These are phyloP conservation scores for Festucalex cinctus DNA, from an alignment of 2,113 vertebrate genomes.

Conservation along the genomic window DNA sequence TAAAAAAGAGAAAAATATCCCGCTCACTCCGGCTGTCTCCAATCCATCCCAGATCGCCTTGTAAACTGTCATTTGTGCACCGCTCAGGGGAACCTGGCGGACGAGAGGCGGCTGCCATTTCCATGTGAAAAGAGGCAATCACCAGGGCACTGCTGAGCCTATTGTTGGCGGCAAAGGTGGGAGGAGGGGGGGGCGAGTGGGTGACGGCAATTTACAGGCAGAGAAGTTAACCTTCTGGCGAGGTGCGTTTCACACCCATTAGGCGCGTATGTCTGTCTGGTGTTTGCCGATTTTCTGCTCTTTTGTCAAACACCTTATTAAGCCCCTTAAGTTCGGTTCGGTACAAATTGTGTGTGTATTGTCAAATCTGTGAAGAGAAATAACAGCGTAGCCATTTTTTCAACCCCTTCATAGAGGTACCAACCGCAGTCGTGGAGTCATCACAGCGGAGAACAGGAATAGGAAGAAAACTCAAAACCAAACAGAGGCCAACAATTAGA, in stretches of 20 bases:
- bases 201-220: slow-evolving; percentile 83
- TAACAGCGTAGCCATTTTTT: not conserved
- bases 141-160: slow-evolving; percentile 93
- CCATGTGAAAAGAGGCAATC: slow-evolving; percentile 99
- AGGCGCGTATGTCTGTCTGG: slow-evolving; percentile 14
- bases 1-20: slow-evolving; percentile 75
- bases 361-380: not conserved
- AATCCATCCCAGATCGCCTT: slow-evolving; percentile 75
- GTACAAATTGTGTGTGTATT: slow-evolving; percentile 1
- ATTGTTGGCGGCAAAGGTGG: slow-evolving; percentile 79
- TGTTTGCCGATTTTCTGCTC: slow-evolving; percentile 40
- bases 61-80: slow-evolving; percentile 99
- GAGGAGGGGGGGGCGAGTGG: not conserved
- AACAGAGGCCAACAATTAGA: not conserved
- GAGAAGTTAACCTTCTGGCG: slow-evolving; percentile 61
- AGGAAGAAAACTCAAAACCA: not conserved
- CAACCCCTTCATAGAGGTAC: not conserved
- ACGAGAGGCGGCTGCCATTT: slow-evolving; percentile 92
- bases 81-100: slow-evolving; percentile 90
- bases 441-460: not conserved
- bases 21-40: slow-evolving; percentile 36
- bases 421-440: not conserved
- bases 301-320: slow-evolving; percentile 2
- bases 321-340: not conserved
- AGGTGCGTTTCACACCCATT: slow-evolving; percentile 44